Evolutionary conservation across 1,140 invertebrate genomes (phyloP).

Genomic region (Apis dorsata): DNA sequence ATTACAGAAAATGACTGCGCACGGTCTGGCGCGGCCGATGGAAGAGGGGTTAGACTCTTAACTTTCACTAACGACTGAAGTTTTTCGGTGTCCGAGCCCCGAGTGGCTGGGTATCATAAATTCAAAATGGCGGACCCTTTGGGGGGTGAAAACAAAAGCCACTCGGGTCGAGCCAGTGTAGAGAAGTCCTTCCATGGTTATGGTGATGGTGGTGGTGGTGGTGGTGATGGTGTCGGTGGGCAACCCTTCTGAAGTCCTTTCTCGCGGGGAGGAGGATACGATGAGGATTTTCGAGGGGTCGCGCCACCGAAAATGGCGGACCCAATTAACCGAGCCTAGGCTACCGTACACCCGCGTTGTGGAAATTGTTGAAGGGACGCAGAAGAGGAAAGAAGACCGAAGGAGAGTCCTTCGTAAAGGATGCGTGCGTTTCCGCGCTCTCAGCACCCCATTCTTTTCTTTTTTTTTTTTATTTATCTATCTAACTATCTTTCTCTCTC

Average conservation of each 20-base stretch:
- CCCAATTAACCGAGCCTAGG: slow-evolving; percentile 77
- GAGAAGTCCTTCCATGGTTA: slow-evolving; percentile 30
- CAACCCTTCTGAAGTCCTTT: slow-evolving; percentile 76
- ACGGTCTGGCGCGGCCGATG: slow-evolving; percentile 49
- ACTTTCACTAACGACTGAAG: slow-evolving; percentile 79
- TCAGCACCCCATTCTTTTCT: slow-evolving; percentile 4
- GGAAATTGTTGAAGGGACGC: slow-evolving; percentile 51
- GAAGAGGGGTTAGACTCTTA: slow-evolving; percentile 59
- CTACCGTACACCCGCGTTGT: slow-evolving; percentile 61
- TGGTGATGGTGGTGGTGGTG: slow-evolving; percentile 21
- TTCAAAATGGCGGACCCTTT: slow-evolving; percentile 79
- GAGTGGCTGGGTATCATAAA: slow-evolving; percentile 77
- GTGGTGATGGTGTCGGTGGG: slow-evolving; percentile 58
- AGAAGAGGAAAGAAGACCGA: slow-evolving; percentile 56
- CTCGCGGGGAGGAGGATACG: slow-evolving; percentile 50
- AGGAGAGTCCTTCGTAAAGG: slow-evolving; percentile 61
- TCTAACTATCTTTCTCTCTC: not conserved
- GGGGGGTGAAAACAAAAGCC: slow-evolving; percentile 79
- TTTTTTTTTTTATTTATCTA: no score
- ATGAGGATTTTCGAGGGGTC: slow-evolving; percentile 71
- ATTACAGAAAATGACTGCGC: slow-evolving; percentile 64
- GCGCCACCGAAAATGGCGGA: slow-evolving; percentile 79
- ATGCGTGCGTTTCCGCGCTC: slow-evolving; percentile 27
- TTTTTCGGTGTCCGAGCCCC: slow-evolving; percentile 78
- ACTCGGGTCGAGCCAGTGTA: slow-evolving; percentile 64